Evolutionary conservation across 2,113 vertebrate genomes (phyloP).

Genomic region (Periophthalmus modestus): DNA sequence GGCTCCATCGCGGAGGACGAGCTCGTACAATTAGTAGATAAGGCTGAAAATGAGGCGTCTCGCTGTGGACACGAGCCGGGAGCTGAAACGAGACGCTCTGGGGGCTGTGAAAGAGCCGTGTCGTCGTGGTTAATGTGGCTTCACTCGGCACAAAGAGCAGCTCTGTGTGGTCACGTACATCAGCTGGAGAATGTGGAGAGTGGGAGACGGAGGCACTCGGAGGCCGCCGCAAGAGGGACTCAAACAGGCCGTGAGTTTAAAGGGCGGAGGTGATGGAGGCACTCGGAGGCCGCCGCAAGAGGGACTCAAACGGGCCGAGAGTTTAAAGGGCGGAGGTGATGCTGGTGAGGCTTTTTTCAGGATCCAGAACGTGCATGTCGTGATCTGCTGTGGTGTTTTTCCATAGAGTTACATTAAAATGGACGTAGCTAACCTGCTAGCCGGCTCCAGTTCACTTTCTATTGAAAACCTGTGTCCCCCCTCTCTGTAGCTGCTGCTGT

Average conservation of each 20-base stretch:
- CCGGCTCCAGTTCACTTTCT: too few relatives aligned
- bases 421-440: too few relatives aligned
- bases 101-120: slow-evolving; percentile 22
- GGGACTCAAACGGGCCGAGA: slow-evolving; percentile 38
- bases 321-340: slow-evolving; percentile 21
- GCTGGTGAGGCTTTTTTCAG: neutral
- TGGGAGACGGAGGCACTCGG: slow-evolving; percentile 24
- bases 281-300: slow-evolving; percentile 10
- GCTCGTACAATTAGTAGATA: slow-evolving; percentile 52
- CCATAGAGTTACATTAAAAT: too few relatives aligned
- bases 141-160: slow-evolving; percentile 45
- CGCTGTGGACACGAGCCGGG: slow-evolving; percentile 8
- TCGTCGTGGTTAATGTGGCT: slow-evolving; percentile 44
- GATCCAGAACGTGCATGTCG: too few relatives aligned
- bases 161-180: slow-evolving; percentile 66
- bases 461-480: too few relatives aligned
- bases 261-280: slow-evolving; percentile 8
- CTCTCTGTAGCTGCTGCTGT: too few relatives aligned
- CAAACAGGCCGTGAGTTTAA: slow-evolving; percentile 42
- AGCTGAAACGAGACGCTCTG: slow-evolving; percentile 37
- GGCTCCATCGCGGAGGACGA: slow-evolving; percentile 34
- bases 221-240: slow-evolving; percentile 20
- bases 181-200: slow-evolving; percentile 61
- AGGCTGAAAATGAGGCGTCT: slow-evolving; percentile 40
- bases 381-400: too few relatives aligned